Percentiles rank a stretch among this genome's conserved stretches.
phyloP scores from a whole-genome alignment of 1,140 invertebrate species.

The Drosophila novamexicana region DNA sequence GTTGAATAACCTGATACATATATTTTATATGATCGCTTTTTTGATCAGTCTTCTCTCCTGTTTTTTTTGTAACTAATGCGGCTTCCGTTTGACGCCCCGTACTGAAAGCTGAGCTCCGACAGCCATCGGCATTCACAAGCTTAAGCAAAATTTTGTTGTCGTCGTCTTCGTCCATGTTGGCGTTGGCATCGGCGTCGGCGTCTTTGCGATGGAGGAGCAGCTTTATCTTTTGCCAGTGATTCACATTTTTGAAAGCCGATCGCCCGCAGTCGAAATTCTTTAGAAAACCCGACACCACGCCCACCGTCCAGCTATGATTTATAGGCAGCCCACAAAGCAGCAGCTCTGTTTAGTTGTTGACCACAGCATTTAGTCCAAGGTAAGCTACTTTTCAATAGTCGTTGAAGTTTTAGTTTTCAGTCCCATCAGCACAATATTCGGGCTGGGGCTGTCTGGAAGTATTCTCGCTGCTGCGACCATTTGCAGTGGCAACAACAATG shows the following conservation, averaged over 20 bases:
- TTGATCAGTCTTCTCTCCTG: slow-evolving; percentile 12
- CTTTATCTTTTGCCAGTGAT: slow-evolving; percentile 49
- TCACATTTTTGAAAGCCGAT: slow-evolving; percentile 69
- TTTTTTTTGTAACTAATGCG: slow-evolving; percentile 60
- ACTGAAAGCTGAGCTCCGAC: slow-evolving; percentile 64
- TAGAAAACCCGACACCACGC: slow-evolving; percentile 60
- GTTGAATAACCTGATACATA: slow-evolving; percentile 42
- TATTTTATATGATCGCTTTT: slow-evolving; percentile 45
- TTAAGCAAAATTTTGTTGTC: slow-evolving; percentile 20
- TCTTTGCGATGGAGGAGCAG: slow-evolving; percentile 5
- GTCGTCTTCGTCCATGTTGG: slow-evolving; percentile 19
- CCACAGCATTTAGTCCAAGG: slow-evolving; percentile 65
- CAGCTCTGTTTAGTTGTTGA: slow-evolving; percentile 25
- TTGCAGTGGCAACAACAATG: slow-evolving; percentile 40
- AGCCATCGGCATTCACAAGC: slow-evolving; percentile 28
- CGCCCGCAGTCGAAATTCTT: slow-evolving; percentile 65
- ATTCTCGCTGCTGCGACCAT: slow-evolving; percentile 42
- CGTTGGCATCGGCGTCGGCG: neutral
- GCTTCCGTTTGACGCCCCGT: slow-evolving; percentile 76
- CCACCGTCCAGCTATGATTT: slow-evolving; percentile 59
- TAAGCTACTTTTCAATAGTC: slow-evolving; percentile 46
- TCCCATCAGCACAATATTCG: slow-evolving; percentile 49
- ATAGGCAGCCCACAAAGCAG: slow-evolving; percentile 41
- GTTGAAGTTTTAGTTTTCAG: slow-evolving; percentile 30
- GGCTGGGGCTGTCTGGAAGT: slow-evolving; percentile 47